Evolutionary conservation across 2,113 vertebrate genomes (phyloP).

Genomic region (Perca schrenkii): DNA sequence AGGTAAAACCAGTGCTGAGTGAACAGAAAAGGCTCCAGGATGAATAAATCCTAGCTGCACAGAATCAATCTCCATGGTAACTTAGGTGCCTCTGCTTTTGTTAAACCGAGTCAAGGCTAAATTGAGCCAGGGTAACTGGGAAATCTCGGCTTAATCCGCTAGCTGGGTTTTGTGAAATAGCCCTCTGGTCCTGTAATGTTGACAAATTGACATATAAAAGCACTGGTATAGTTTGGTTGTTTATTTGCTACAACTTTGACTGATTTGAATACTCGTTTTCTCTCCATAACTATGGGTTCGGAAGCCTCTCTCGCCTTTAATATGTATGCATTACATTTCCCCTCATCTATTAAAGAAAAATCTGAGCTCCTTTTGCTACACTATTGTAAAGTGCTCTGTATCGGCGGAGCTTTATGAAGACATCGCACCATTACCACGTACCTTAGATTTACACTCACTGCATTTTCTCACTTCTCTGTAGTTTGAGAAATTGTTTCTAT

Average conservation of each 20-base stretch:
- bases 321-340: conserved; percentile 8
- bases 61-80: too few species aligned
- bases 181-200: too few species aligned
- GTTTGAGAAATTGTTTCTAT: conserved; percentile 39
- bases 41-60: too few species aligned
- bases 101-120: too few species aligned
- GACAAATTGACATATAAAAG: background rate
- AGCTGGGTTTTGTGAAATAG: too few species aligned
- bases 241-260: background rate
- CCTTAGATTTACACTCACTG: conserved; percentile 24
- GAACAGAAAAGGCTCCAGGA: too few species aligned
- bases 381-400: conserved; percentile 11
- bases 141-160: too few species aligned
- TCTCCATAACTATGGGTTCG: background rate
- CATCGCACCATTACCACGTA: conserved; percentile 26
- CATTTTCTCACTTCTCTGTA: conserved; percentile 30
- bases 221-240: background rate
- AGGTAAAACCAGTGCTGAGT: too few species aligned
- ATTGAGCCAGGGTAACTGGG: too few species aligned
- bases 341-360: conserved; percentile 18
- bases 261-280: background rate
- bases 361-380: background rate
- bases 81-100: too few species aligned
- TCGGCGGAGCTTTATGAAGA: conserved; percentile 29
- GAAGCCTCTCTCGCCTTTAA: too few species aligned